These are phyloP conservation scores for Sturnus vulgaris DNA, from an alignment of 2,113 vertebrate genomes.

Conservation along the genomic window DNA sequence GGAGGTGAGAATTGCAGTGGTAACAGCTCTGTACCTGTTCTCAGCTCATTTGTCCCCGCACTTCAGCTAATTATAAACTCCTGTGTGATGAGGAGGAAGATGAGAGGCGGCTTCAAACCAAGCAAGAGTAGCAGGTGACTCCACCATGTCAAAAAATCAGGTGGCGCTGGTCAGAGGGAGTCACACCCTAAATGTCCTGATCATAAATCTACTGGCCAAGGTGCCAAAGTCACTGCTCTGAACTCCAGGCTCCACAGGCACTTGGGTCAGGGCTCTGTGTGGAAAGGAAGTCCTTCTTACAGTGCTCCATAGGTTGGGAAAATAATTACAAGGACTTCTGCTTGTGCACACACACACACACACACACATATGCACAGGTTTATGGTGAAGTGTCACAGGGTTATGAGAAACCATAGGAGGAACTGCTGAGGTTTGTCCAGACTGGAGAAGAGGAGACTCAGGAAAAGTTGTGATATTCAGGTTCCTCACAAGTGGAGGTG, in stretches of 20 bases:
- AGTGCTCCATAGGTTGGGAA: fast-evolving
- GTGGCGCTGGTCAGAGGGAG: not conserved
- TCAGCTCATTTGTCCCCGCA: not conserved
- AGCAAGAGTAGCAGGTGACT: not conserved
- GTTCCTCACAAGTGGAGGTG: not conserved
- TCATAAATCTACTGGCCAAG: not conserved
- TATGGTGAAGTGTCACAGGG: not conserved
- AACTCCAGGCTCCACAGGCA: not conserved
- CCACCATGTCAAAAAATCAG: not conserved
- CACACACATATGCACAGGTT: fast-evolving
- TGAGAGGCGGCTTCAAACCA: not conserved
- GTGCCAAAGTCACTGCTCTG: not conserved
- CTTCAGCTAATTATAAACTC: constrained; percentile 18
- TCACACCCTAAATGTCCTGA: not conserved
- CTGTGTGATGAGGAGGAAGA: not conserved
- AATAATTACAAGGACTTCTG: not conserved
- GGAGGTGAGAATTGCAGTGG: not conserved
- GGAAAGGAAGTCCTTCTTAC: not conserved
- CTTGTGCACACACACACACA: fast-evolving
- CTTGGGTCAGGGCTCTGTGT: not conserved
- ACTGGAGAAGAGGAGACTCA: not conserved
- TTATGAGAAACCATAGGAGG: not conserved
- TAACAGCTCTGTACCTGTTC: not conserved
- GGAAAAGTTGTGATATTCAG: not conserved
- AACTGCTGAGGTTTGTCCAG: not conserved